Evolutionary conservation across 2,797 vertebrate genomes (phyloP).

Genomic region (Lagorchestes hirsutus): DNA sequence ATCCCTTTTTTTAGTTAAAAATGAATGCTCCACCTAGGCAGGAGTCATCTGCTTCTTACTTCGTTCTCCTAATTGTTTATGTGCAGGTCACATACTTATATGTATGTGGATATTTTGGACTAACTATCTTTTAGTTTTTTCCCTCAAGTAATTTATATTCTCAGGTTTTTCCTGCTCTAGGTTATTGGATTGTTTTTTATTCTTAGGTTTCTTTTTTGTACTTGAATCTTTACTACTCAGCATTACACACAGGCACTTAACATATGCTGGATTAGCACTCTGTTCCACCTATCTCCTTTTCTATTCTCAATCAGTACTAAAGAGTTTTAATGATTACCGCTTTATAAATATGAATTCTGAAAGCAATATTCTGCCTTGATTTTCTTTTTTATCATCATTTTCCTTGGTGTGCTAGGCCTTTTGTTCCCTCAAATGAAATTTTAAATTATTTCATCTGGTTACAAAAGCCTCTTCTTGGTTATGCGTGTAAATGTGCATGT

Average conservation of each 20-base stretch:
- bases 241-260: neutral
- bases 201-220: neutral
- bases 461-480: neutral
- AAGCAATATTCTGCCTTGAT: neutral
- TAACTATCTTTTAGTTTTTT: neutral
- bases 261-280: neutral
- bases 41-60: neutral
- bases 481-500: neutral
- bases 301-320: neutral
- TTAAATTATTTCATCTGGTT: neutral
- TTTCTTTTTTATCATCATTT: neutral
- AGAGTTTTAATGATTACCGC: neutral
- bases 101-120: neutral
- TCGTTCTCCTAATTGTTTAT: neutral
- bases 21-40: neutral
- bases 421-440: neutral
- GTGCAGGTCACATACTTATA: neutral
- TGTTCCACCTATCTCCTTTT: neutral
- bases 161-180: neutral
- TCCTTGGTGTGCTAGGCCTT: neutral
- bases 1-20: neutral
- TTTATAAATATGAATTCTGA: neutral
- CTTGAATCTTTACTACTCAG: neutral
- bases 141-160: neutral
- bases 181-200: neutral